Evolutionary conservation across 37 sponge, comb jelly and placozoan genomes (phyloP).

Genomic region (Crambe crambe): DNA sequence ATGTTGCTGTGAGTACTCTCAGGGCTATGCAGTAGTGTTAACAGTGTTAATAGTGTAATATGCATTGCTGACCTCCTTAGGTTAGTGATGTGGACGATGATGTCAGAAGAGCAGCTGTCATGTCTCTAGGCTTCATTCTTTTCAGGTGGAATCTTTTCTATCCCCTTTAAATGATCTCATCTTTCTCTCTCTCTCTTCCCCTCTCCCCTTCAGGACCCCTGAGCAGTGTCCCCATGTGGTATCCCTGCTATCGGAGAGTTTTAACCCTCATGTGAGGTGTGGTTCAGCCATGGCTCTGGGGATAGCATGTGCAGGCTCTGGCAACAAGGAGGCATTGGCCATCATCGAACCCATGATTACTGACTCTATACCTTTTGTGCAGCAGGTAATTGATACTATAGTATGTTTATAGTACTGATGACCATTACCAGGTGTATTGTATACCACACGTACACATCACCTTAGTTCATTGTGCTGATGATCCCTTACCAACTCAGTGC

Average conservation of each 20-base stretch:
- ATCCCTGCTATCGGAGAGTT: slow-evolving; percentile 94
- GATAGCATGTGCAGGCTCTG: slow-evolving; percentile 95
- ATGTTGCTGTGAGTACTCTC: slow-evolving; percentile 79
- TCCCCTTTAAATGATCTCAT: background rate
- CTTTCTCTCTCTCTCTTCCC: slow-evolving; percentile 6
- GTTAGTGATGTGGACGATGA: slow-evolving; percentile 96
- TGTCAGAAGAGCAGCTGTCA: slow-evolving; percentile 95
- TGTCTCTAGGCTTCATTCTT: slow-evolving; percentile 89
- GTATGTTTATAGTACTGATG: too few species aligned
- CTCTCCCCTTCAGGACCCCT: slow-evolving; percentile 51
- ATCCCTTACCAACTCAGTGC: too few species aligned
- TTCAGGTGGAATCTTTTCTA: slow-evolving; percentile 73
- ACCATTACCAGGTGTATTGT: too few species aligned
- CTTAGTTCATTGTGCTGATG: too few species aligned
- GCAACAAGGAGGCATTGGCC: slow-evolving; percentile 89
- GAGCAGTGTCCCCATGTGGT: slow-evolving; percentile 98
- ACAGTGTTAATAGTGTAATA: background rate
- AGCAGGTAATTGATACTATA: slow-evolving; percentile 71
- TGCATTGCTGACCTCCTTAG: slow-evolving; percentile 3
- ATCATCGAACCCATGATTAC: slow-evolving; percentile 89
- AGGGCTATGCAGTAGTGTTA: background rate
- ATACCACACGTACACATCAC: too few species aligned
- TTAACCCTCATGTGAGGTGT: slow-evolving; percentile 96
- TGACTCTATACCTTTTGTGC: slow-evolving; percentile 89
- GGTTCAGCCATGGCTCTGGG: slow-evolving; percentile 98